Percentiles rank a stretch among this genome's conserved stretches.
Evolutionary conservation across 35 echinoderm and acorn worm genomes (phyloP).

Genomic region (Stichopus chloronotus): DNA sequence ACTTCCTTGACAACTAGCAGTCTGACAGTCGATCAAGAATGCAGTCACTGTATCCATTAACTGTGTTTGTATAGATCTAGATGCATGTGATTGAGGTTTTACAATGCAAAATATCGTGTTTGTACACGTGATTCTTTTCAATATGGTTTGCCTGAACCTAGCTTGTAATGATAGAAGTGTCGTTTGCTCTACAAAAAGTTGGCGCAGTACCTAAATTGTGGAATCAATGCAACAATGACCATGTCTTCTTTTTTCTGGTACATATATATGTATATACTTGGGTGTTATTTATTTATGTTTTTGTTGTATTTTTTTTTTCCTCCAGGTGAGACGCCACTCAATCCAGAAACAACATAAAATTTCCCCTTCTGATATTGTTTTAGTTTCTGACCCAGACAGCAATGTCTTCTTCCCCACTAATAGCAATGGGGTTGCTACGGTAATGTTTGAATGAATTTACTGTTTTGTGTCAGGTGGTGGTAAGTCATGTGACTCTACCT

Average conservation of each 20-base stretch:
- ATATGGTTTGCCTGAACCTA: too few species aligned
- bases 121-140: too few species aligned
- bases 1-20: too few species aligned
- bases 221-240: too few species aligned
- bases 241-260: background rate
- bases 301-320: constrained; percentile 24
- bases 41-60: too few species aligned
- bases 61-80: too few species aligned
- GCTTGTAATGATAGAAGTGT: too few species aligned
- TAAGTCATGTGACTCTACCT: background rate
- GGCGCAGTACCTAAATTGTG: too few species aligned
- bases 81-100: too few species aligned
- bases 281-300: background rate
- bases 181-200: too few species aligned
- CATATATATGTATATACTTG: background rate
- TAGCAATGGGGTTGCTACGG: constrained; percentile 19
- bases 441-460: constrained; percentile 51
- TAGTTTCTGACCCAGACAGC: constrained; percentile 42
- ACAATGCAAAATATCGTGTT: too few species aligned
- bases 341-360: constrained; percentile 53
- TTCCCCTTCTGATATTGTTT: constrained; percentile 54
- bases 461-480: constrained; percentile 6
- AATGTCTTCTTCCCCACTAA: constrained; percentile 34
- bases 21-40: too few species aligned
- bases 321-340: constrained; percentile 48